Evolutionary conservation across 1,140 invertebrate genomes (phyloP).

Genomic region (Laupala kohalensis): DNA sequence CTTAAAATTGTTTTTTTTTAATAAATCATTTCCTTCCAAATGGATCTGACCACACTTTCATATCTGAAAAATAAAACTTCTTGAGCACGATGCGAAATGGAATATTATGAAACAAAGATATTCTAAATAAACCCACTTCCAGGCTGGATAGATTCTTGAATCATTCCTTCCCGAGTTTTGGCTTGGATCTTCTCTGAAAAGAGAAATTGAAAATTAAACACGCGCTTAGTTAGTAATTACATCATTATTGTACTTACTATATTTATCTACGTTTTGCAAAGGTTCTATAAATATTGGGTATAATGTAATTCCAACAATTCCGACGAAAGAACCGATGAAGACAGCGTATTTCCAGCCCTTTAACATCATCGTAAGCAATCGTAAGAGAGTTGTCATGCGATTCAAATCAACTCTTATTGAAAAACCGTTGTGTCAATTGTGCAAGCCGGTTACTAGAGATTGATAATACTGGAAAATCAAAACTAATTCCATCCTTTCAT

Average conservation of each 20-base stretch:
- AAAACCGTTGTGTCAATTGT: too few species aligned
- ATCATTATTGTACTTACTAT: constrained; percentile 33
- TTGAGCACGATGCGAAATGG: background rate
- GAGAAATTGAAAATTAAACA: constrained; percentile 13
- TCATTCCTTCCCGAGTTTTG: constrained; percentile 35
- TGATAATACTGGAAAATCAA: too few species aligned
- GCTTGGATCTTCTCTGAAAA: constrained; percentile 44
- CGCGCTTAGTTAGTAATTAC: background rate
- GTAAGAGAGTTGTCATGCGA: too few species aligned
- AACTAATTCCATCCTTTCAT: too few species aligned
- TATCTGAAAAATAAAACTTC: constrained; percentile 37
- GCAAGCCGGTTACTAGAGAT: too few species aligned
- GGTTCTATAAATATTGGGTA: constrained; percentile 52
- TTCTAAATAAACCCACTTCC: constrained; percentile 38
- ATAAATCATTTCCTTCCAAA: constrained; percentile 39
- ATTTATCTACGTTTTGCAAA: constrained; percentile 46
- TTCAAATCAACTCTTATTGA: too few species aligned
- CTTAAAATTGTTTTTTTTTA: background rate
- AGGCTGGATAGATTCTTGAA: constrained; percentile 51
- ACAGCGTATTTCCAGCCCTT: constrained; percentile 43
- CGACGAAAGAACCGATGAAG: constrained; percentile 42
- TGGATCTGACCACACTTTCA: constrained; percentile 57
- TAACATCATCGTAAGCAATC: constrained; percentile 24
- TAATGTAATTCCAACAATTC: constrained; percentile 35
- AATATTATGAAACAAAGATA: background rate